Percentiles rank a stretch among this genome's conserved stretches.
Evolutionary conservation across 2,888 invertebrate genomes (phyloP).

Genomic region (Thymelicus acteon): DNA sequence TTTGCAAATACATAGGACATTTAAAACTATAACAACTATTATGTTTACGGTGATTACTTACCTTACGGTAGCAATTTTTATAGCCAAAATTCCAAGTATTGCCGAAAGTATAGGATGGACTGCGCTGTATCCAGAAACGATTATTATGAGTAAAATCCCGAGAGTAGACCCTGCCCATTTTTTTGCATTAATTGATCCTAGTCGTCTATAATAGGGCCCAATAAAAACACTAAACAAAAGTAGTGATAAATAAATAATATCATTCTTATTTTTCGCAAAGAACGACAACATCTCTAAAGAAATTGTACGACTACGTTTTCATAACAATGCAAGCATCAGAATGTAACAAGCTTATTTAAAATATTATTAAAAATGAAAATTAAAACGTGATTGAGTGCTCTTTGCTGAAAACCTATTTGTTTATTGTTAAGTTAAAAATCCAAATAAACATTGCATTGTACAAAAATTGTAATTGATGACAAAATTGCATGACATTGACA

Average conservation of each 20-base stretch:
- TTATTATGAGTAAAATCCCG: constrained; percentile 66
- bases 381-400: too few relatives aligned
- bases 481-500: too few relatives aligned
- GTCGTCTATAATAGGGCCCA: constrained; percentile 87
- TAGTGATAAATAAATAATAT: constrained; percentile 89
- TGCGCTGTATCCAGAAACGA: constrained; percentile 71
- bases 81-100: constrained; percentile 64
- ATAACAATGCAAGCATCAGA: background rate
- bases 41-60: constrained; percentile 50
- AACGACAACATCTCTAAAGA: constrained; percentile 63
- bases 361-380: too few relatives aligned
- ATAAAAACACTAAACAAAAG: constrained; percentile 88
- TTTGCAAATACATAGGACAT: too few relatives aligned
- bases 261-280: constrained; percentile 87
- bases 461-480: too few relatives aligned
- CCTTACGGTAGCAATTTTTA: constrained; percentile 69
- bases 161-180: constrained; percentile 84
- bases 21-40: constrained; percentile 1
- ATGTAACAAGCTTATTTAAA: too few relatives aligned
- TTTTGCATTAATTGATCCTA: constrained; percentile 62
- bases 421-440: too few relatives aligned
- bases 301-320: background rate
- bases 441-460: too few relatives aligned
- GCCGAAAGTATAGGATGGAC: constrained; percentile 72
- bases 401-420: too few relatives aligned